Conservation (phyloP, 1,140 invertebrate genomes). For the Pachypsylla venusta region DNA sequence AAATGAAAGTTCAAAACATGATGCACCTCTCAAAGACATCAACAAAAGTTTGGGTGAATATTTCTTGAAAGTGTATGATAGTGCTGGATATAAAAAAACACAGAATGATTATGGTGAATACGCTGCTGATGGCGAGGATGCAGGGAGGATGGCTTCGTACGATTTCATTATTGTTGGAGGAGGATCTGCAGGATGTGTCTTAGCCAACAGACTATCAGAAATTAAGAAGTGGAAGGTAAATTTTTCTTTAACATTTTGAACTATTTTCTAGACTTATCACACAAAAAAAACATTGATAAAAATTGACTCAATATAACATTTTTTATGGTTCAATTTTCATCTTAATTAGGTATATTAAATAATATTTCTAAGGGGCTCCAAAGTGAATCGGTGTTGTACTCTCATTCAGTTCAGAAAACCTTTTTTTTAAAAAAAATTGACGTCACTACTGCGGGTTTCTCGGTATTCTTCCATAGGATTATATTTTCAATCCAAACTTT, state of each 20-base stretch:
- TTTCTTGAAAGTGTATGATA: constrained; percentile 1
- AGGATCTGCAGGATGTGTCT: constrained; percentile 25
- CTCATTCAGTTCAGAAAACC: too few relatives aligned
- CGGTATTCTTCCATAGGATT: too few relatives aligned
- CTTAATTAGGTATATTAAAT: too few relatives aligned
- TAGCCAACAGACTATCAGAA: constrained; percentile 23
- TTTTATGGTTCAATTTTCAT: too few relatives aligned
- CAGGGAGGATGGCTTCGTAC: constrained; percentile 25
- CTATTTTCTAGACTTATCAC: not conserved
- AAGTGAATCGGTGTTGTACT: too few relatives aligned
- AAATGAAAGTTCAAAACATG: not conserved
- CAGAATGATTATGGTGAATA: not conserved
- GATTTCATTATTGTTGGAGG: constrained; percentile 43
- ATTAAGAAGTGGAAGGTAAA: constrained; percentile 21
- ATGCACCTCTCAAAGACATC: not conserved
- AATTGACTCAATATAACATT: not conserved
- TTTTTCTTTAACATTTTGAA: not conserved
- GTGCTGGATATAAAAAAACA: not conserved
- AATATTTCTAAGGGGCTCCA: too few relatives aligned
- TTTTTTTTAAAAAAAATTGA: too few relatives aligned
- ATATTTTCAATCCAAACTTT: too few relatives aligned
- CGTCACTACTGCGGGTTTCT: too few relatives aligned
- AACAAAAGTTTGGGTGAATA: not conserved
- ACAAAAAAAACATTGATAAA: too few relatives aligned
- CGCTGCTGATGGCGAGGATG: not conserved